A percentile compares a stretch with the other conserved stretches of the same genome.
These are phyloP conservation scores for Clytia hemisphaerica DNA, from an alignment of 30 jellyfish, hydroid and myxozoan species.

Conservation along the genomic window DNA sequence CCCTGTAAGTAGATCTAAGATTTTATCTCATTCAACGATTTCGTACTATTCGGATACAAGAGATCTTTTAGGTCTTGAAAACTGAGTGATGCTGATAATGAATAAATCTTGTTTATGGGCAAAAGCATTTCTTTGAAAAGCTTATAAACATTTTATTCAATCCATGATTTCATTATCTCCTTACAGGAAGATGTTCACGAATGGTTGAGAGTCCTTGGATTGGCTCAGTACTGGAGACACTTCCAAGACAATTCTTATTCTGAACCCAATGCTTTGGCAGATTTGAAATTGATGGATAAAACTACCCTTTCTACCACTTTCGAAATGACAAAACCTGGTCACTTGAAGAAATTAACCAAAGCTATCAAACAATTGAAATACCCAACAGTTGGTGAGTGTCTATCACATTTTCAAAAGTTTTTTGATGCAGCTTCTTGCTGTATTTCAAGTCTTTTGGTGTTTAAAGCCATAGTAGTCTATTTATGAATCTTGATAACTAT, in stretches of 20 bases:
- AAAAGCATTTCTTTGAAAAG: no score
- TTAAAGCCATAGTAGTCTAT: background rate
- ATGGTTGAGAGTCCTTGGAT: conserved; percentile 82
- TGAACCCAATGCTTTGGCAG: conserved; percentile 91
- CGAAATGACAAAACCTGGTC: conserved; percentile 66
- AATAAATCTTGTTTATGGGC: no score
- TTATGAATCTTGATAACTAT: background rate
- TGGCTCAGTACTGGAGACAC: conserved; percentile 72
- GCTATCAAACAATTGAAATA: conserved; percentile 70
- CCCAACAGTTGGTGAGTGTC: conserved; percentile 74
- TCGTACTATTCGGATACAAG: no score
- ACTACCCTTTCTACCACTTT: conserved; percentile 59
- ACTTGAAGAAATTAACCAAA: conserved; percentile 55
- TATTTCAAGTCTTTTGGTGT: background rate
- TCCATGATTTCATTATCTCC: background rate
- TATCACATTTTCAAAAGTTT: background rate
- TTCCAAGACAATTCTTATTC: conserved; percentile 75
- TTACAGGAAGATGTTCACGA: conserved; percentile 82
- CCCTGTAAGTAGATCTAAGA: conserved; percentile 90
- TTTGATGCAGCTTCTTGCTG: no score
- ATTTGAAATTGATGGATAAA: conserved; percentile 82
- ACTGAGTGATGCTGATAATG: no score
- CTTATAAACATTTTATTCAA: no score
- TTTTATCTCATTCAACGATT: no score
- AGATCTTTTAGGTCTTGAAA: no score